phyloP scores from a whole-genome alignment of 1,140 invertebrate species.

The Hydropsyche tenuis region DNA sequence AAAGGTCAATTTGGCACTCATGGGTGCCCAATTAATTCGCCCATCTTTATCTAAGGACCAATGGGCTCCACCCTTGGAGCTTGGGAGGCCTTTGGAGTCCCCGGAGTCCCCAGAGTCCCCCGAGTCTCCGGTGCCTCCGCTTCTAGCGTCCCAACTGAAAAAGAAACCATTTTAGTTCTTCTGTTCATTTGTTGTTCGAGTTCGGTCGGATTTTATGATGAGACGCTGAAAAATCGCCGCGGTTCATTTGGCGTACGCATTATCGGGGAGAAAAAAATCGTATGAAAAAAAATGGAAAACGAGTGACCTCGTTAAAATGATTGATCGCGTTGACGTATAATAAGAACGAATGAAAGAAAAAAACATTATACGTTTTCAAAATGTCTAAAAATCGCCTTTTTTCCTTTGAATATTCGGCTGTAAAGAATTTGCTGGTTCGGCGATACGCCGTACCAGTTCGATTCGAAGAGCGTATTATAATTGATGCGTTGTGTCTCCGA shows the following conservation, averaged over 20 bases:
- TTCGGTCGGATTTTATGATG: neutral
- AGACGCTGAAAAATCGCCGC: neutral
- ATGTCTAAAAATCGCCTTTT: too few relatives aligned
- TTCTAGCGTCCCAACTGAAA: constrained; percentile 34
- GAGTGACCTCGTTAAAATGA: neutral
- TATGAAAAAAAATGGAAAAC: neutral
- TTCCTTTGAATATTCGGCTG: too few relatives aligned
- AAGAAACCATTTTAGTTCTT: neutral
- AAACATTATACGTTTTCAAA: too few relatives aligned
- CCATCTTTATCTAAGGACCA: constrained; percentile 39
- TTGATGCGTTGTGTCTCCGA: too few relatives aligned
- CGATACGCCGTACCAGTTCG: constrained; percentile 13
- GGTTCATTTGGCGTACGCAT: too few relatives aligned
- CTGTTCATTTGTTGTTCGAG: too few relatives aligned
- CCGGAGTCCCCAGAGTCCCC: neutral
- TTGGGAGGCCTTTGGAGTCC: too few relatives aligned
- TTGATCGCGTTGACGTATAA: too few relatives aligned
- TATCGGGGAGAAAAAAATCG: neutral
- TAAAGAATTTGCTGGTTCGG: neutral
- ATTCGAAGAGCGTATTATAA: too few relatives aligned
- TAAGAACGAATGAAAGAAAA: too few relatives aligned
- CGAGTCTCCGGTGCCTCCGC: constrained; percentile 9
- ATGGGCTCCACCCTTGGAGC: constrained; percentile 41
- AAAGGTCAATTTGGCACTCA: constrained; percentile 36
- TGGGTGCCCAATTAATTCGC: constrained; percentile 40